These are phyloP conservation scores for Desoria tigrina DNA, from an alignment of 2,888 invertebrate species.

Conservation along the genomic window DNA sequence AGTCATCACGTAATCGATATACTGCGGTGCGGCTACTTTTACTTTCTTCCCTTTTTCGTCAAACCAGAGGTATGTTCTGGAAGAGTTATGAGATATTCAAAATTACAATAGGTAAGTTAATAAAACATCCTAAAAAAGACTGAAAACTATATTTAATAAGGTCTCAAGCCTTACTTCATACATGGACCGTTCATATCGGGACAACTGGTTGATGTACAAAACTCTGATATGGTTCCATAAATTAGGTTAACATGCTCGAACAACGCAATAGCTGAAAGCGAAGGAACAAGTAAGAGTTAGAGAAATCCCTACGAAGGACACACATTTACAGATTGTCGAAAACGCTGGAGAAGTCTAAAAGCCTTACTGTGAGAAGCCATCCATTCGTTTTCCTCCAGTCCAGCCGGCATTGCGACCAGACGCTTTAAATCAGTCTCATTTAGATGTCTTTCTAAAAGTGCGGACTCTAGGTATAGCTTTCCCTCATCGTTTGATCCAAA, in stretches of 20 bases:
- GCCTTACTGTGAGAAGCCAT: constrained; percentile 95
- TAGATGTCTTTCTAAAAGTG: constrained; percentile 88
- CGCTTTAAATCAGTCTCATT: constrained; percentile 91
- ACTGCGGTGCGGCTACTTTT: constrained; percentile 95
- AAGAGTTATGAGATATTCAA: constrained; percentile 53
- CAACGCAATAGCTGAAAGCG: constrained; percentile 81
- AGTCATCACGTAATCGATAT: constrained; percentile 98
- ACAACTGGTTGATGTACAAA: constrained; percentile 93
- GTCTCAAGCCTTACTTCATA: constrained; percentile 68
- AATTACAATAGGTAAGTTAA: constrained; percentile 13
- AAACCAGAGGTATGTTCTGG: constrained; percentile 94
- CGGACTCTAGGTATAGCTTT: constrained; percentile 92
- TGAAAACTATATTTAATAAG: neutral
- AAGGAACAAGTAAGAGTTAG: constrained; percentile 30
- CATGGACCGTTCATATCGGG: constrained; percentile 96
- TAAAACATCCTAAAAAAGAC: neutral
- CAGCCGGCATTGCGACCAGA: constrained; percentile 90
- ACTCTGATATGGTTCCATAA: constrained; percentile 97
- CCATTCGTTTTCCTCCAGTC: constrained; percentile 99
- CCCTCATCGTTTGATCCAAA: constrained; percentile 62
- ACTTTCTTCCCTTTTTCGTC: constrained; percentile 98
- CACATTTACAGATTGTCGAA: too few relatives aligned
- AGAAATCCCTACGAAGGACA: too few relatives aligned
- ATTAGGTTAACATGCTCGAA: constrained; percentile 99
- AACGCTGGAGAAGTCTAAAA: too few relatives aligned